A percentile compares a stretch with the other conserved stretches of the same genome.
These are phyloP conservation scores for Didymodactylos carnosus DNA, from an alignment of 2,888 invertebrate genomes.

Conservation along the genomic window DNA sequence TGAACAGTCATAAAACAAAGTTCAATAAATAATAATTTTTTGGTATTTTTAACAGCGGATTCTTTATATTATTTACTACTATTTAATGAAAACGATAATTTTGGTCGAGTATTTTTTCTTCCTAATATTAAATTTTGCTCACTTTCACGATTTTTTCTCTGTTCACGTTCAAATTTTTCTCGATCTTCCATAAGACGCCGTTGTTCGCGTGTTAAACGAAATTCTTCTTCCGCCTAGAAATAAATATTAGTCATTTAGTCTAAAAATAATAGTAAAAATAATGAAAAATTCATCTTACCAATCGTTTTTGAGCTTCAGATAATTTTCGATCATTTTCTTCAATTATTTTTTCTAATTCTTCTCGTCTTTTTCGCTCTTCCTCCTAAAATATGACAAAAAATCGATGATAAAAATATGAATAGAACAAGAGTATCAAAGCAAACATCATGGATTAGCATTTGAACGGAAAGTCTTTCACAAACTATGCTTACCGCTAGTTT, in stretches of 20 bases:
- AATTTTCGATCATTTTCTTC: slow-evolving; percentile 93
- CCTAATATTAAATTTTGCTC: slow-evolving; percentile 90
- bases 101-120: slow-evolving; percentile 74
- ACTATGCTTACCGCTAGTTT: not conserved
- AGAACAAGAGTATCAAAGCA: not conserved
- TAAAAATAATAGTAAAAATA: not conserved
- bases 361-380: slow-evolving; percentile 81
- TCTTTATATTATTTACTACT: too few species aligned
- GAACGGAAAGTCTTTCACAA: not conserved
- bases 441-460: not conserved
- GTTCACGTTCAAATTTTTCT: slow-evolving; percentile 72
- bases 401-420: slow-evolving; percentile 18
- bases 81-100: slow-evolving; percentile 51
- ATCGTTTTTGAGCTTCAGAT: slow-evolving; percentile 82
- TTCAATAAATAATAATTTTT: too few species aligned
- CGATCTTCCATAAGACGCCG: slow-evolving; percentile 73
- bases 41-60: too few species aligned
- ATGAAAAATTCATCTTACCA: slow-evolving; percentile 47
- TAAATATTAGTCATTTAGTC: not conserved
- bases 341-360: slow-evolving; percentile 83
- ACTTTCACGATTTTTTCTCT: slow-evolving; percentile 70
- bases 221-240: slow-evolving; percentile 71
- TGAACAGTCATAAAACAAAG: too few species aligned
- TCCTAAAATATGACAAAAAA: slow-evolving; percentile 49
- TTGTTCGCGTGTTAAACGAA: slow-evolving; percentile 88